Evolutionary conservation across 2,113 vertebrate species (phyloP).

Genomic region (Rhinolophus sinicus): DNA sequence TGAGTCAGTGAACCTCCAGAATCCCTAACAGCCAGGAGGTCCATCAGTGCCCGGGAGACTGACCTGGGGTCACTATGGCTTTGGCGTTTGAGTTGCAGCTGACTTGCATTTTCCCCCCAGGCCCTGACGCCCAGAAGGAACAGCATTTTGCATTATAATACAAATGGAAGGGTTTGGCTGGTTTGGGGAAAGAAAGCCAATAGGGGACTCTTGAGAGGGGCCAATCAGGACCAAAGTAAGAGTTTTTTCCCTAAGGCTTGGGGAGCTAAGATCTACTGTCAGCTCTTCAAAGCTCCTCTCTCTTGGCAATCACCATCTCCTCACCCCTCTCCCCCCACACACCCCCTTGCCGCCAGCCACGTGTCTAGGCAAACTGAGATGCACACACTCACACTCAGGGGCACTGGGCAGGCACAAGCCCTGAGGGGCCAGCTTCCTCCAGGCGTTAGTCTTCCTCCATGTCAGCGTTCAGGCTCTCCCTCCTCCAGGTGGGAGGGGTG

Average conservation of each 20-base stretch:
- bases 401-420: not conserved
- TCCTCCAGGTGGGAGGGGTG: not conserved
- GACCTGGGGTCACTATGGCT: not conserved
- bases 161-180: not conserved
- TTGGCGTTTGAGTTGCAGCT: slow-evolving; percentile 45
- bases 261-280: not conserved
- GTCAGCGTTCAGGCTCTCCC: not conserved
- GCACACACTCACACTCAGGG: not conserved
- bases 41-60: not conserved
- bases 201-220: not conserved
- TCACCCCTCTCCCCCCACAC: too few relatives aligned
- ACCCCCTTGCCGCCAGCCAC: not conserved
- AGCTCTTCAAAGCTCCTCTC: not conserved
- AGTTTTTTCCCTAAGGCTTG: not conserved
- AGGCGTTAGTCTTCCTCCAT: not conserved
- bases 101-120: slow-evolving; percentile 51
- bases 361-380: not conserved
- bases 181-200: not conserved
- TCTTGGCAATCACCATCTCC: too few relatives aligned
- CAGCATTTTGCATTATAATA: slow-evolving; percentile 13
- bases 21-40: slow-evolving; percentile 38
- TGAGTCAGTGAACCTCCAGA: slow-evolving; percentile 44
- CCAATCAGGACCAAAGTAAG: not conserved
- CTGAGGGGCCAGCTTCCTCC: not conserved
- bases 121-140: slow-evolving; percentile 14